Percentiles rank a stretch among this genome's conserved stretches.
These are phyloP conservation scores for Okamejei kenojei DNA, from an alignment of 2,797 vertebrate genomes.

Conservation along the genomic window DNA sequence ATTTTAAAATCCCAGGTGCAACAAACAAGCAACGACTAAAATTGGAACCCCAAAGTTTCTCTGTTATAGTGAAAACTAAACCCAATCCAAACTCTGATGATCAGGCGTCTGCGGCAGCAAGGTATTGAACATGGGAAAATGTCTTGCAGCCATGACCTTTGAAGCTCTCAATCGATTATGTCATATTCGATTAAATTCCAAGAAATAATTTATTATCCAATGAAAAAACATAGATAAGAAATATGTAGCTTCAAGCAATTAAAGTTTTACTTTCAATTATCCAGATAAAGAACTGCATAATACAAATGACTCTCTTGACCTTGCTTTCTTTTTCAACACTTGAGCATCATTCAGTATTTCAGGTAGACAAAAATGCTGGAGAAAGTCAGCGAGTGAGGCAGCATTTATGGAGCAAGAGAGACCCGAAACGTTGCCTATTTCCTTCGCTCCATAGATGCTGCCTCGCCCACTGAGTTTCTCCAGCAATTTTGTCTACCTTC, in stretches of 20 bases:
- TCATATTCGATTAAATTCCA: too few species aligned
- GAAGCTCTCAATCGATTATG: background rate
- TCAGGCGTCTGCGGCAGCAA: background rate
- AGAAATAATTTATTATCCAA: background rate
- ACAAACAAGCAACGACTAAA: background rate
- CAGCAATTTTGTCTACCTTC: too few species aligned
- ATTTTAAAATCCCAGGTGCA: background rate
- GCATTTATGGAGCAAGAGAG: too few species aligned
- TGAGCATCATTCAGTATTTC: background rate
- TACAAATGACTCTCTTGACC: background rate
- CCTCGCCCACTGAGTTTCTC: too few species aligned
- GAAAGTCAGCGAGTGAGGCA: too few species aligned
- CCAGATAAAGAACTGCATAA: background rate
- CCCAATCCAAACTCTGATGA: background rate
- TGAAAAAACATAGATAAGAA: background rate
- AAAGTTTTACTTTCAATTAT: background rate
- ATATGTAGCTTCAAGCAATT: background rate
- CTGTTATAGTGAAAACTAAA: background rate
- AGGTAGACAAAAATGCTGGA: background rate
- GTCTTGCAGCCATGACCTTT: background rate
- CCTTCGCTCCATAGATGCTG: too few species aligned
- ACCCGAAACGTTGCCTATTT: too few species aligned
- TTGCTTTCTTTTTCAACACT: background rate
- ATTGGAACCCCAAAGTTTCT: background rate
- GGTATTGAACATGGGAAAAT: background rate